Base-by-base conservation (phyloP, 2,797 vertebrate genomes). In the Euthynnus affinis region DNA sequence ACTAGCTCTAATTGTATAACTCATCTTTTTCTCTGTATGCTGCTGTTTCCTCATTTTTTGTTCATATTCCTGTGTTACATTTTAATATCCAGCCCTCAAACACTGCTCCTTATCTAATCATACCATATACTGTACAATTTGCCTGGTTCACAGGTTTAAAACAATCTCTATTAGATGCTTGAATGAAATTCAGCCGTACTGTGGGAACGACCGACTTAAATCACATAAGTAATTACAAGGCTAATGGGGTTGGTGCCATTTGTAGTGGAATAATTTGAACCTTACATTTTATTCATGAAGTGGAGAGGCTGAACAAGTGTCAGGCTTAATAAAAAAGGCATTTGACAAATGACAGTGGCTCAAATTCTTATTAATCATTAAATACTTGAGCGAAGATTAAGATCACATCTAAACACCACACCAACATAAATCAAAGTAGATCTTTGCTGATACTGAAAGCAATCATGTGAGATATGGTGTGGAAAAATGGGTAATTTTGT, bases 201-300 rank as follows among this genome's bases (percentile, higher is more conserved):
- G 23, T 25, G 23, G 25, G 3, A 63, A 65, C 40, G 20, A 46
- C 5, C 0, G 18, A 57, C 52, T 78, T 44, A 64, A 76, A 71
- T 72, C 40, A 55, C 32, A 64, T 18, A n/a, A 76, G 51, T 72
- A 59, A 80, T 87, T 78, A 71, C 7, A 0, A 61, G 17, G 52
- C 57, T 70, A 84, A 87, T 83, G 53, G 63, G 64, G 56, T 71
- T 46, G 57, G 29, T 49, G 58, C 42, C 64, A 71, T 84, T 76
- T 80, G 56, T 44, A 62, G 32, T 18, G 15, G 49, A 71, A 62
- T 75, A 13, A 60, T 74, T 81, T 65, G 46, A 66, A 78, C 55
- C 57, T 58, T 14, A 58, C 56, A 52, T 18, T 57, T 72, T 80
- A 81, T 83, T 83, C 25, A 89, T 81, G n/a, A 64, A 44, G 51